A percentile compares a stretch with the other conserved stretches of the same genome.
These are phyloP conservation scores for Agrochola circellaris DNA, from an alignment of 2,888 invertebrate species.

Conservation along the genomic window DNA sequence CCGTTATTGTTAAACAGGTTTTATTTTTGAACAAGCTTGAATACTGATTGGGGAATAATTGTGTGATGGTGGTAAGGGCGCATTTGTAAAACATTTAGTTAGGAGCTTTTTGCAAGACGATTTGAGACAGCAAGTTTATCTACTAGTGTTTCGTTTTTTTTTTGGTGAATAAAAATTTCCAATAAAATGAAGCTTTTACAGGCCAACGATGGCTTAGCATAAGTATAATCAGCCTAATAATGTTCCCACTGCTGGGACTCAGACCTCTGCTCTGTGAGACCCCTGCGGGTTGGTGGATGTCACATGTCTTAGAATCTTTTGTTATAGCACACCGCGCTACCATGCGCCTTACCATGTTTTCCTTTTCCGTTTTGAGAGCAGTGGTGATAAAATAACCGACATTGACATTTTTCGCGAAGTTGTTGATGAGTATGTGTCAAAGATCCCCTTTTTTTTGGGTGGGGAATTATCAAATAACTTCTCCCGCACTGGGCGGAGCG, in stretches of 20 bases:
- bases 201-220: background rate
- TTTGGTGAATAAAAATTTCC: background rate
- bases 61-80: background rate
- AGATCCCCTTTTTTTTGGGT: too few relatives aligned
- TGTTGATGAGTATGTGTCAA: too few relatives aligned
- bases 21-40: constrained; percentile 22
- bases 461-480: too few relatives aligned
- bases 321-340: background rate
- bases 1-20: constrained; percentile 13
- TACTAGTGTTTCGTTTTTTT: background rate
- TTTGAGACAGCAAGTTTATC: background rate
- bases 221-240: background rate
- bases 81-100: background rate
- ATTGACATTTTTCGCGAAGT: too few relatives aligned
- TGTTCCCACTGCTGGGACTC: background rate
- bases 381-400: background rate
- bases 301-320: background rate
- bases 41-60: constrained; percentile 3
- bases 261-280: background rate
- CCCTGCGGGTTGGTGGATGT: background rate
- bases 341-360: background rate
- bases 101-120: background rate
- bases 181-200: too few relatives aligned
- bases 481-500: too few relatives aligned
- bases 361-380: background rate